Evolutionary conservation across 2,113 vertebrate species (phyloP), one percentile per base, ranked within the genome.

Genomic region (Glareola pratincola): DNA sequence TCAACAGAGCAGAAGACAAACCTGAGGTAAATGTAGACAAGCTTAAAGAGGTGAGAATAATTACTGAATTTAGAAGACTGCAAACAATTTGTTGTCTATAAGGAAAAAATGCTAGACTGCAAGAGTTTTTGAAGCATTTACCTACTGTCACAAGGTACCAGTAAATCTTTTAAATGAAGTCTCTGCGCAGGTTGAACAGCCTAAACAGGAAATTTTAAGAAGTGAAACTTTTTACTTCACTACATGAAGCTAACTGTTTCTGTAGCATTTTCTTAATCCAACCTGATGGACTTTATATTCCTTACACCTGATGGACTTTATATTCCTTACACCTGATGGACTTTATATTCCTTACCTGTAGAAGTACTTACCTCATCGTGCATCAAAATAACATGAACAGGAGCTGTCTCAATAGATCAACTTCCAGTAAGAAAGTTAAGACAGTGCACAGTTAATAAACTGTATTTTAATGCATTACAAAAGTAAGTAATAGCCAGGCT

Each of bases 361-460:
- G 37, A 88, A 80, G 75, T 77, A 95, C 97, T 97, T 97, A 96
- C 96, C 97, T 94, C 85, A 32, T 63, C 79, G 47, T 50, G 57
- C 83, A 92, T 54, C 88, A 95, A 75, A 94, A 77, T 4, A 81
- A 1, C 47, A 78, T 21, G 27, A 87, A 45, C 60, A 79, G 43
- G 48, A 92, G 34, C 23, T 84, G 47, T 41, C 79, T 48, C 63
- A 94, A 78, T 3, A 73, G 32, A 71, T 45, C 66, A 88, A 56
- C 81, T 51, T 91, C 62, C 27, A 45, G 4, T 64, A 92, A 96
- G 78, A 92, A 95, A 92, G 92, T 45, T 83, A 93, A 89, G 88
- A 94, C 92, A 81, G 77, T 19, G 79, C 95, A 95, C 80, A 92
- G 95, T 62, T 94, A 94, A 85, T 45, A 72, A 94, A 86, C 43